phyloP scores from a whole-genome alignment of 2,888 invertebrate genomes.

The Monochamus alternatus region DNA sequence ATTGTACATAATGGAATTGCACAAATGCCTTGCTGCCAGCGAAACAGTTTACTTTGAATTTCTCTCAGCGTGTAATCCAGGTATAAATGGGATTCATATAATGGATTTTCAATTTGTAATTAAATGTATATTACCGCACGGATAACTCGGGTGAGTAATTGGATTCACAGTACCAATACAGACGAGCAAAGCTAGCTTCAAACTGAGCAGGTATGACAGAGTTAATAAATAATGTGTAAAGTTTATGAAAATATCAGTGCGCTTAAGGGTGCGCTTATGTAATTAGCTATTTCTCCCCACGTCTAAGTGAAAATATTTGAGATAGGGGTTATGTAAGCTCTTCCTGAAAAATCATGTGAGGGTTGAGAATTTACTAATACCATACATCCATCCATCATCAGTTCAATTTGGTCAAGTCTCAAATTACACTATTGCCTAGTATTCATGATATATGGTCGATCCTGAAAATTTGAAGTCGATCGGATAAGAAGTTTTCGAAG shows the following conservation, averaged over 20 bases:
- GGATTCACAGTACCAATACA: slow-evolving; percentile 47
- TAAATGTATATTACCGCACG: slow-evolving; percentile 55
- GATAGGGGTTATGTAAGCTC: background rate
- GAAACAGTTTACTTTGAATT: slow-evolving; percentile 34
- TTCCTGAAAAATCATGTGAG: background rate
- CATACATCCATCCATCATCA: too few relatives aligned
- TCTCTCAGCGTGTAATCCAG: slow-evolving; percentile 49
- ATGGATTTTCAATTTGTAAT: slow-evolving; percentile 59
- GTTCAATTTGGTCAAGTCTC: too few relatives aligned
- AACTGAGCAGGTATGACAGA: slow-evolving; percentile 41
- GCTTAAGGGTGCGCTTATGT: slow-evolving; percentile 3
- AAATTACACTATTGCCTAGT: too few relatives aligned
- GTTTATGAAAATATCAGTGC: slow-evolving; percentile 13
- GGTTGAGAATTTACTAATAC: too few relatives aligned
- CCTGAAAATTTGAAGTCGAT: too few relatives aligned
- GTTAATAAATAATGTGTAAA: slow-evolving; percentile 38
- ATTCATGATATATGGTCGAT: too few relatives aligned
- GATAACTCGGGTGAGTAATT: slow-evolving; percentile 47
- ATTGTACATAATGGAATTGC: too few relatives aligned
- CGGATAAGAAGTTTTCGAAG: too few relatives aligned
- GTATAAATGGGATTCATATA: slow-evolving; percentile 54
- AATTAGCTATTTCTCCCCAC: background rate
- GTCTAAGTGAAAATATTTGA: background rate
- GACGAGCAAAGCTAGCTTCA: slow-evolving; percentile 46
- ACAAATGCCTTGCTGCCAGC: background rate